Evolutionary conservation across 2,888 invertebrate species (phyloP), one percentile per base, ranked within the genome.

Genomic region (Nineta flava): DNA sequence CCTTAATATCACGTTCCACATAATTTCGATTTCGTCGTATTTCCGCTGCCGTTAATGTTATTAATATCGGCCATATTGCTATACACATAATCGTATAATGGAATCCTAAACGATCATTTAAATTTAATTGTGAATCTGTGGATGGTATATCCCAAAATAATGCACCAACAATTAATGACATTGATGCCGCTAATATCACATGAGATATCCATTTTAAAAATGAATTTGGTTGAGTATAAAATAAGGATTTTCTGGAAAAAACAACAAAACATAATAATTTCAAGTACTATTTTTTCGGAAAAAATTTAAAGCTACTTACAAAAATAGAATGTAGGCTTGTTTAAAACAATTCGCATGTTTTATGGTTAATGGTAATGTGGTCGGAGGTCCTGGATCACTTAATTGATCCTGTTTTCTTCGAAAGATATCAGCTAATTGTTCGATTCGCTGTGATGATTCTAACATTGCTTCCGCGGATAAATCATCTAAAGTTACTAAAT

Each of bases 391-490:
- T 6, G 81, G 80, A 60, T 82, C 80, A 44, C 73, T 72, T 50
- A 81, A 62, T 1, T 75, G 71, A 58, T 74, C 71, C 55, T 81
- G 77, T 55, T 84, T 77, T 38, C 79, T 74, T 57, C 82, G 75
- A 60, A 85, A 87, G 50, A 90, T 77, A 56, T 87, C 87, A 2
- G 88, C 88, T 40, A 95, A 68, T 53, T 90, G 87, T 60, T 92
- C 90, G 56, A 95, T 92, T 57, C 95, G 77, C 53, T 92, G 91
- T 9, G 91, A 90, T 0, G 94, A 95, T 67, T 95, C 95, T 50
- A 92, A 66, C 83, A 94, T 86, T 19, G 95, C 94, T 59, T 95
- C 95, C 3, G 90, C 86, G 3, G 93, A 92, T 48, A 95, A 70
- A 64, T 92, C 91, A 64, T 95, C 95, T 57, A 94, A 66, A 0